These are phyloP conservation scores for Alca torda DNA, from an alignment of 2,797 vertebrate genomes.

Conservation along the genomic window DNA sequence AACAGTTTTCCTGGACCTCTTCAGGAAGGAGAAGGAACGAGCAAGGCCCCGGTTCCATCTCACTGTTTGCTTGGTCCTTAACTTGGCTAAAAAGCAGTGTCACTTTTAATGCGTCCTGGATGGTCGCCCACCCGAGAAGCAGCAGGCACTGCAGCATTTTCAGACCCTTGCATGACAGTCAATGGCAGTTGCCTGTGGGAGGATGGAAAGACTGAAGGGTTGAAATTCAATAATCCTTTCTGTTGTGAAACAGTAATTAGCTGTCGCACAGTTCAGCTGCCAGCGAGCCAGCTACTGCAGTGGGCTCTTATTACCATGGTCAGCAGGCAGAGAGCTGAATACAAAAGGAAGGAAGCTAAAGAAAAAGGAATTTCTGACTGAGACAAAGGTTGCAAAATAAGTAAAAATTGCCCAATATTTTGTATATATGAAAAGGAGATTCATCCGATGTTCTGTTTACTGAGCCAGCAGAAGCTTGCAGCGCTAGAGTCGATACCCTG, in stretches of 20 bases:
- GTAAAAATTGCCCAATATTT: not conserved
- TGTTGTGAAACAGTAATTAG: slow-evolving; percentile 36
- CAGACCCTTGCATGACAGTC: not conserved
- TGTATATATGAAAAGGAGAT: not conserved
- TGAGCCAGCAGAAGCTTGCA: not conserved
- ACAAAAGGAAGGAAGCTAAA: not conserved
- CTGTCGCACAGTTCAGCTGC: not conserved
- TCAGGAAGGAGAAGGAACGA: not conserved
- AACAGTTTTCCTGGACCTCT: not conserved
- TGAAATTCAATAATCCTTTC: slow-evolving; percentile 17
- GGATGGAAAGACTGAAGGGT: not conserved
- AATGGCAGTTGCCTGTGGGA: not conserved
- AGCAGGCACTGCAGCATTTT: not conserved
- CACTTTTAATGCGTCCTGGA: not conserved
- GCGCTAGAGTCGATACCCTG: not conserved
- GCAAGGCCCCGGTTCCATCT: not conserved
- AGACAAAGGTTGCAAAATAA: not conserved
- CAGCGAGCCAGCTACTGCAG: not conserved
- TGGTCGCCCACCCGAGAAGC: not conserved
- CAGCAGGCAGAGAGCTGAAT: not conserved
- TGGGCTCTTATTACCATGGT: not conserved
- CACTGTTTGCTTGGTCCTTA: not conserved
- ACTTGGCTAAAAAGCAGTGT: not conserved
- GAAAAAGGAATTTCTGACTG: not conserved
- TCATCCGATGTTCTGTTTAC: not conserved